Conservation (phyloP, 2,888 invertebrate species). For the Lydus trimaculatus region DNA sequence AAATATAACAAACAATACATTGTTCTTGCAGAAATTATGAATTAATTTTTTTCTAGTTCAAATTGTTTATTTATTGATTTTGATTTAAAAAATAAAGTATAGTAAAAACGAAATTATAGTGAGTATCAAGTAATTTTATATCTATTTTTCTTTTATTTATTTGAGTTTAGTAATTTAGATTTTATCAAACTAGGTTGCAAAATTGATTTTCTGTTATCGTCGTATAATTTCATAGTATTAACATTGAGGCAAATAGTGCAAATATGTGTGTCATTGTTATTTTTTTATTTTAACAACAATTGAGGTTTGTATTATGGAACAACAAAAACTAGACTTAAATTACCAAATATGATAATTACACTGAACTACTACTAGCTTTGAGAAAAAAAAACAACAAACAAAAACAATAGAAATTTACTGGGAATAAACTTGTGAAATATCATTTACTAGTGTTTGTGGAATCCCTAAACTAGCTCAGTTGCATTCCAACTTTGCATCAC, state of each 20-base stretch:
- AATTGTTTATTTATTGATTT: not conserved
- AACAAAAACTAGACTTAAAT: not conserved
- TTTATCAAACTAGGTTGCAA: not conserved
- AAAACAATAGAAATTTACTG: too few species aligned
- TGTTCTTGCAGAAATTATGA: not conserved
- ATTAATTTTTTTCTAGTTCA: not conserved
- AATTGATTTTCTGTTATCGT: not conserved
- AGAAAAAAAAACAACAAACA: too few species aligned
- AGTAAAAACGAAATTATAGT: not conserved
- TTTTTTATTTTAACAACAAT: not conserved
- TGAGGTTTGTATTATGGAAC: not conserved
- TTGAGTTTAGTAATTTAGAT: not conserved
- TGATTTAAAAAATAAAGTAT: too few species aligned
- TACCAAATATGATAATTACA: not conserved
- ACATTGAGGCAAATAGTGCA: not conserved
- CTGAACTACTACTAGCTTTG: not conserved
- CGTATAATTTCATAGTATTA: not conserved
- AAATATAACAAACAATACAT: constrained; percentile 16
- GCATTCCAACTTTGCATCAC: too few species aligned
- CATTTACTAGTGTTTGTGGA: too few species aligned
- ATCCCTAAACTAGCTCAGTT: too few species aligned
- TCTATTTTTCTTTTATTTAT: not conserved
- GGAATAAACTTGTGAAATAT: too few species aligned
- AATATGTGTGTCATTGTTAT: not conserved
- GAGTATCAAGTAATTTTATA: not conserved